Conservation (phyloP, 2,888 invertebrate species). For the Epiblema foenella region DNA sequence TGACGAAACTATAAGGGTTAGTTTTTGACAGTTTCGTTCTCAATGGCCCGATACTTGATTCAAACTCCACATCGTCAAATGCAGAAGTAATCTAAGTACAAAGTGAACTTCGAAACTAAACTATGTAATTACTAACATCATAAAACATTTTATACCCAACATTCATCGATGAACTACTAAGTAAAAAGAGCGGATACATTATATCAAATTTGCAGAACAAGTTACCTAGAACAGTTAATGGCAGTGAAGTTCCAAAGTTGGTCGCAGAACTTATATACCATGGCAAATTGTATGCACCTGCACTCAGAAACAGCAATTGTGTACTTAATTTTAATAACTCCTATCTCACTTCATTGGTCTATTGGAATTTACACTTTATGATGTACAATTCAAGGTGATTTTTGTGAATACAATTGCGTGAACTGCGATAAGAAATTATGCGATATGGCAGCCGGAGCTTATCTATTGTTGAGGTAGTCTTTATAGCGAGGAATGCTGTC, state of each 20-base stretch:
- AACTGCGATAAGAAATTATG: neutral
- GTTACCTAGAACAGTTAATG: constrained; percentile 15
- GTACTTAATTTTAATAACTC: neutral
- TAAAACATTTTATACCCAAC: constrained; percentile 13
- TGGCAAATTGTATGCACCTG: constrained; percentile 9
- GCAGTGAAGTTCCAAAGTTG: neutral
- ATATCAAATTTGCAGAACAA: constrained; percentile 7
- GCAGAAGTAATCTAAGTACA: neutral
- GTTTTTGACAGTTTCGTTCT: too few species aligned
- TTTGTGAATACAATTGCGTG: neutral
- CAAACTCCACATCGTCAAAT: too few species aligned
- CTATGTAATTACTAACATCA: neutral
- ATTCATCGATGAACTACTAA: neutral
- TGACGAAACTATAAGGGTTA: too few species aligned
- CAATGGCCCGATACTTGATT: too few species aligned
- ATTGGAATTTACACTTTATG: neutral
- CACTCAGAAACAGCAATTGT: neutral
- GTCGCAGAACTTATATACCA: constrained; percentile 10
- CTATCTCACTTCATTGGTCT: neutral
- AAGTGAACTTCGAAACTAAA: constrained; percentile 5
- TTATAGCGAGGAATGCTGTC: neutral
- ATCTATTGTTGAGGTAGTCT: constrained; percentile 6
- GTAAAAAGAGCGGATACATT: constrained; percentile 3
- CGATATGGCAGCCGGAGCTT: neutral
- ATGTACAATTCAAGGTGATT: neutral